Base-by-base conservation (phyloP, 2,113 vertebrate genomes). In the Smithornis capensis region DNA sequence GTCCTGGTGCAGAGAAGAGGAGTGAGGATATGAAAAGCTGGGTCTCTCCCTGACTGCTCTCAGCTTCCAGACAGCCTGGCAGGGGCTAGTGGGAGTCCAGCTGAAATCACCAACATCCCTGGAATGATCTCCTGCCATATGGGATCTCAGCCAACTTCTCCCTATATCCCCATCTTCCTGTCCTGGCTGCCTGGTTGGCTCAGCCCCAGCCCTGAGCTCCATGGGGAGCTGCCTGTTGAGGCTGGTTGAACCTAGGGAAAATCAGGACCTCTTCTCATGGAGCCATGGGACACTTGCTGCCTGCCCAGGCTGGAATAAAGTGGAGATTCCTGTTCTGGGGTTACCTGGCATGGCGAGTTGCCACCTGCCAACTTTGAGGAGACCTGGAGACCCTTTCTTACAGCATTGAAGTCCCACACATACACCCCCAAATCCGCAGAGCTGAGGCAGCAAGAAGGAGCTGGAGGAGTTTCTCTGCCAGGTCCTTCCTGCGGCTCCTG, bases 401-500 rank as follows among this genome's bases (percentile, higher is more conserved):
- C 10, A 49, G 38, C 0, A 0, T 42, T 73, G 71, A 14, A 65
- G 40, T 62, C 24, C 29, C 44, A 77, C 45, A 71, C 53, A 50
- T 14, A 12, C 0, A 1, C 73, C 49, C 55, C 42, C 22, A 82
- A 5, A 62, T 47, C 38, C 0, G 2, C 77, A 83, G 64, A 81
- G 44, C 87, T 91, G 85, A 52, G 88, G 47, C 52, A 92, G 57
- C 53, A 79, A 65, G n/a, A 81, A 78, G 56, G 38, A 87, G 28
- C 42, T 90, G 73, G 14, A 94, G 53, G 49, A 55, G 6, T 50
- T 83, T 86, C n/a, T 31, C 37, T 94, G 84, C 33, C 84, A 83
- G 63, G 50, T 67, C 64, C 40, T 65, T 62, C 45, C 77, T 87
- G 77, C 4, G 0, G 33, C 71, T 92, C 67, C 45, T 40, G 68